phyloP scores from a whole-genome alignment of 2,797 vertebrate species.

The Sternotherus odoratus region DNA sequence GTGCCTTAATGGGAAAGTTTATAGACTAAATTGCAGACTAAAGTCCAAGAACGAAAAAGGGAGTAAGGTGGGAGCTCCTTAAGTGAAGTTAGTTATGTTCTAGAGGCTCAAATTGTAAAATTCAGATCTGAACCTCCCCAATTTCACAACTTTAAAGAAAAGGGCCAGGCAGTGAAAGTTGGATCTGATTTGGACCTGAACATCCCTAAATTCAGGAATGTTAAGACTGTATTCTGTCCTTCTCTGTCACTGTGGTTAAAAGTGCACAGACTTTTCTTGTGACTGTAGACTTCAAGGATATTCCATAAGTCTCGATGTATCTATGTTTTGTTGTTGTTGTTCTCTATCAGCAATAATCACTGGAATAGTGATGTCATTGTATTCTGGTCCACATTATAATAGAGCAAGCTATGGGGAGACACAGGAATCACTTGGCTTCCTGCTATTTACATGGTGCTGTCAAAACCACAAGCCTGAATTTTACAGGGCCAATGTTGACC shows the following conservation, averaged over 20 bases:
- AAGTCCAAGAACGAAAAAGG: neutral
- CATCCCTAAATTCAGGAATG: neutral
- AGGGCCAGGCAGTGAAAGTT: neutral
- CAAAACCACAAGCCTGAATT: neutral
- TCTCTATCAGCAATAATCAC: neutral
- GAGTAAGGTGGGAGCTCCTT: fast-evolving
- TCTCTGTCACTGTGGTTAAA: neutral
- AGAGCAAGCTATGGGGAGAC: neutral
- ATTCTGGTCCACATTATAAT: neutral
- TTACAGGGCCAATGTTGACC: neutral
- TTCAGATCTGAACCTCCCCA: neutral
- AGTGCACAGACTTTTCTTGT: neutral
- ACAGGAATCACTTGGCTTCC: fast-evolving
- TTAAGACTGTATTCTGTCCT: neutral
- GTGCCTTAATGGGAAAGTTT: neutral
- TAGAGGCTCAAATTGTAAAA: neutral
- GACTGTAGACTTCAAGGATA: neutral
- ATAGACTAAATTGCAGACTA: neutral
- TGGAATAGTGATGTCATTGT: neutral
- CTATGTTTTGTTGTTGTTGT: neutral
- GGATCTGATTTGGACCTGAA: neutral
- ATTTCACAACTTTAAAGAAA: neutral
- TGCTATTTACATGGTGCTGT: neutral
- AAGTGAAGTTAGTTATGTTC: no score
- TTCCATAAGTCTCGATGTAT: neutral